Evolutionary conservation across 2,888 invertebrate species (phyloP), one percentile per base, ranked within the genome.

Genomic region (Scaptodrosophila latifasciaeformis): DNA sequence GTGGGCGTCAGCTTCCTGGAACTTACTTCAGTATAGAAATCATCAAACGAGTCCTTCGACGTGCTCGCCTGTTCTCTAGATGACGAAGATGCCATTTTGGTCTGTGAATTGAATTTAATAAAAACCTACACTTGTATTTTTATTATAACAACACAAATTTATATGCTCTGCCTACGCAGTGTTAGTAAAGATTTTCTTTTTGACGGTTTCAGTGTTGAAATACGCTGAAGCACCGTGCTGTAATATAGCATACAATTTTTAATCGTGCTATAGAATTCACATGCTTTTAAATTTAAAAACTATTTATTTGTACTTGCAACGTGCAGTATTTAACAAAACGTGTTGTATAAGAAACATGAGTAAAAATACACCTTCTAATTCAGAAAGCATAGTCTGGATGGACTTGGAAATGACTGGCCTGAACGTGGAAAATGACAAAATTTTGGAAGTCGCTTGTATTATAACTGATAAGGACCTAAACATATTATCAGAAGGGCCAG

Each of bases 401-500:
- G 93, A 94, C 74, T 84, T 93, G 70, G 94, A 94, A 92, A 95
- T 99, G 96, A 95, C 96, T 6, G 98, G 98, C 0, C 86, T 98
- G 12, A 90, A 97, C 82, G 83, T 92, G 43, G 88, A 92, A 0
- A 90, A 87, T 47, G 92, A 96, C 79, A 90, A 91, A 61, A 94
- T 99, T 49, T 85, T 99, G 77, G 98, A 99, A 88, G 90, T 97
- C 50, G 94, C 96, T 0, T 95, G 96, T 82, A 82, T 98, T 24
- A 89, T 99, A 49, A 98, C 98, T 0, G 95, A 97, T 82, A 87
- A 89, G 9, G 82, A 95, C 48, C 87, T 97, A 12, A 92, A 94
- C 68, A 83, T 94, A 6, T 86, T 95, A 30, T 93, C 93, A 2
- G 90, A 90, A 81, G 92, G 92, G 4, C 93, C 94, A 0, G 88